Conservation (phyloP, 2,113 vertebrate genomes). For the Dryoscopus gambensis region DNA sequence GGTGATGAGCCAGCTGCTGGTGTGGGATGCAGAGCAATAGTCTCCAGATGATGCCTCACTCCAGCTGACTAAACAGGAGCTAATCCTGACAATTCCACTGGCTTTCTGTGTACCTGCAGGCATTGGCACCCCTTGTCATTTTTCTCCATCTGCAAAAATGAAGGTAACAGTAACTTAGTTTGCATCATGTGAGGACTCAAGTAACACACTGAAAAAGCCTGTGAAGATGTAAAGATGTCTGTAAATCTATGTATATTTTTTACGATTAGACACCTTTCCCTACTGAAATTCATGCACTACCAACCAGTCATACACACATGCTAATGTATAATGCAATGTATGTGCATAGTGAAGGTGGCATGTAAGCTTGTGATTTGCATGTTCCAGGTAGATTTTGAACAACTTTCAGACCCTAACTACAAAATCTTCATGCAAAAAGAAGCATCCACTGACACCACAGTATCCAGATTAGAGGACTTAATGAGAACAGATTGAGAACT, state of each 20-base stretch:
- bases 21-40: no score
- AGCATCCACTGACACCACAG: background rate
- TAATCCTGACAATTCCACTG: background rate
- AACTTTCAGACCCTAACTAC: background rate
- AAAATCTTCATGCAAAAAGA: background rate
- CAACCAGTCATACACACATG: background rate
- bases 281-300: background rate
- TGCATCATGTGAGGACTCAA: background rate
- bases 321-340: rapidly evolving
- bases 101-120: background rate
- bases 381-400: background rate
- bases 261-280: background rate
- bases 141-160: background rate
- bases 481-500: background rate
- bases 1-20: background rate
- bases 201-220: background rate
- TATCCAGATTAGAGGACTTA: background rate
- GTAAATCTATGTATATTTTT: background rate
- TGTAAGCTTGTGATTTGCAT: background rate
- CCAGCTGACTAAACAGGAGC: background rate
- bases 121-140: background rate
- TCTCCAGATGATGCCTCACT: background rate
- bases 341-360: background rate
- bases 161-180: background rate
- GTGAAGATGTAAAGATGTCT: background rate